Percentiles rank a stretch among this genome's conserved stretches.
These are phyloP conservation scores for Caenorhabditis sinica DNA, from an alignment of 2,888 invertebrate genomes.

Conservation along the genomic window DNA sequence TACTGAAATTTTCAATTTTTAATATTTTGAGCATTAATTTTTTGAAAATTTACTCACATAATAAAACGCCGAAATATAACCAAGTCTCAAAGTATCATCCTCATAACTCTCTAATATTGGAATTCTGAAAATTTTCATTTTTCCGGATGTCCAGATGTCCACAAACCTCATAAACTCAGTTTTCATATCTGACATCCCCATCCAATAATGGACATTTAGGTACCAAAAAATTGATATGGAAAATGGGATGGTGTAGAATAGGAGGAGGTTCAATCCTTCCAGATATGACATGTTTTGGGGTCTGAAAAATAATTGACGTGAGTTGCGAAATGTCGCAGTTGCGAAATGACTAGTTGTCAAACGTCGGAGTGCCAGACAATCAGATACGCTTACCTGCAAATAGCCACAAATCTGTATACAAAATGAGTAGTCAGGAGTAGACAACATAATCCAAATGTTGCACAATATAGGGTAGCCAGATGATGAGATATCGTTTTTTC, in stretches of 20 bases:
- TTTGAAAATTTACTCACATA: background rate
- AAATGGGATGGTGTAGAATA: background rate
- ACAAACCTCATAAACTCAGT: constrained; percentile 19
- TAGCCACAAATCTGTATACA: constrained; percentile 25
- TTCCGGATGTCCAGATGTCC: background rate
- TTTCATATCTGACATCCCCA: background rate
- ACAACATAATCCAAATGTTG: constrained; percentile 21
- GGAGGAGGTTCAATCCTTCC: background rate
- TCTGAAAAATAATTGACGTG: constrained; percentile 19
- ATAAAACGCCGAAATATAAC: constrained; percentile 5
- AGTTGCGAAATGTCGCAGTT: no score
- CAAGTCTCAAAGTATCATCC: constrained; percentile 1
- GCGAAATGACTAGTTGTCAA: no score
- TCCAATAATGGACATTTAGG: background rate
- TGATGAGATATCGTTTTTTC: background rate
- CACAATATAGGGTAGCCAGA: constrained; percentile 18
- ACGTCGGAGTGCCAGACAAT: background rate
- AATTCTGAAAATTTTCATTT: background rate
- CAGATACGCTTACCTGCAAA: constrained; percentile 27
- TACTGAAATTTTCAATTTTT: background rate
- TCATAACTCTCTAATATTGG: background rate
- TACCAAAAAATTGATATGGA: background rate
- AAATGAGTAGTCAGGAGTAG: constrained; percentile 28
- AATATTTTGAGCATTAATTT: no score
- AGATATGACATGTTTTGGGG: constrained; percentile 2